Conservation (phyloP, 2,888 invertebrate genomes). For the Cosmia pyralina region DNA sequence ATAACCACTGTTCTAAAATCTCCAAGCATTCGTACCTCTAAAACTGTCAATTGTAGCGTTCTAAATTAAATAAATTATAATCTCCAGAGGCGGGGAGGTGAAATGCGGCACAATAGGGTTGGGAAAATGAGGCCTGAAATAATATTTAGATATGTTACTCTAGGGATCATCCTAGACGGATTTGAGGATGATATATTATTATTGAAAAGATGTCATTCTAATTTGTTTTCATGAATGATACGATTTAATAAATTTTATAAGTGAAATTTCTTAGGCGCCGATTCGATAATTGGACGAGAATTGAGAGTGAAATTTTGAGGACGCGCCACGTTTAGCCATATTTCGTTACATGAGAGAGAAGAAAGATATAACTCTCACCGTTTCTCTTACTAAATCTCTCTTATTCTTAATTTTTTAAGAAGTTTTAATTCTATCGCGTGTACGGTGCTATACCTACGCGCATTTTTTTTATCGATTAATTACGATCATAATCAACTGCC, state of each 20-base stretch:
- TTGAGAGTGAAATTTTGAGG: too few relatives aligned
- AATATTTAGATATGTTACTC: slow-evolving; percentile 43
- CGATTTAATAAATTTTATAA: background rate
- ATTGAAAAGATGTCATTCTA: background rate
- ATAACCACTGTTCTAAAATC: background rate
- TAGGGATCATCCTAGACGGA: slow-evolving; percentile 19
- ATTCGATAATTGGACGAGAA: too few relatives aligned
- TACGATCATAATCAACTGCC: too few relatives aligned
- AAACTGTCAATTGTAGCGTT: slow-evolving; percentile 51
- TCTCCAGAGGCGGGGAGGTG: slow-evolving; percentile 1
- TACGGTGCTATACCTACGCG: too few relatives aligned
- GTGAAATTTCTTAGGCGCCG: too few relatives aligned
- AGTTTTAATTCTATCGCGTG: too few relatives aligned
- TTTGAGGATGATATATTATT: slow-evolving; percentile 17
- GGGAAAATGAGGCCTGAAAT: slow-evolving; percentile 36
- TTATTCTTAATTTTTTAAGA: too few relatives aligned
- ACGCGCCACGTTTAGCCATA: too few relatives aligned
- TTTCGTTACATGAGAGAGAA: too few relatives aligned
- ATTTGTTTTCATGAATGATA: background rate
- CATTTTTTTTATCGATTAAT: too few relatives aligned
- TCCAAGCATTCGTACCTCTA: slow-evolving; percentile 13
- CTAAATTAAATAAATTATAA: slow-evolving; percentile 49
- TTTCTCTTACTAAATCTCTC: too few relatives aligned
- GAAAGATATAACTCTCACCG: too few relatives aligned
- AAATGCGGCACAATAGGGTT: slow-evolving; percentile 29